Conservation (phyloP, 2,113 vertebrate species). For the Rhinogobius similis region DNA sequence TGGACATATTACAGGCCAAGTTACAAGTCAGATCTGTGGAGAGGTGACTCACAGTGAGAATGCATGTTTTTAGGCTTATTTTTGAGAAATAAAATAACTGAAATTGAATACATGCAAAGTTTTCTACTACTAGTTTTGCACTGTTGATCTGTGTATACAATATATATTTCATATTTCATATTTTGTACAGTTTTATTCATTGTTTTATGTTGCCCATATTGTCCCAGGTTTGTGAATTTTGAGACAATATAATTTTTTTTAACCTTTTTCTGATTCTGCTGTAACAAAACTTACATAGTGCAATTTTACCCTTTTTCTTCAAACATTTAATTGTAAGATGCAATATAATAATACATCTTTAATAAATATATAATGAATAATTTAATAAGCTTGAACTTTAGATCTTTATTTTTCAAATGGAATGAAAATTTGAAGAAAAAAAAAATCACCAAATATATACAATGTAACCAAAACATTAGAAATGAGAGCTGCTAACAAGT, state of each 20-base stretch:
- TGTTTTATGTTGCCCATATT: too few species aligned
- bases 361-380: not conserved
- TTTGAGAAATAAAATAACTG: too few species aligned
- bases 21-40: not conserved
- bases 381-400: not conserved
- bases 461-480: slow-evolving; percentile 13
- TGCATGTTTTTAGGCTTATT: not conserved
- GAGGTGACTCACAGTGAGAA: not conserved
- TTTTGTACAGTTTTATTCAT: too few species aligned
- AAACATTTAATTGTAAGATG: not conserved
- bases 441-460: slow-evolving; percentile 46
- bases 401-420: slow-evolving; percentile 40
- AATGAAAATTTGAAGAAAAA: slow-evolving; percentile 45
- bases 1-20: not conserved
- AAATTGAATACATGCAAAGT: not conserved
- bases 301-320: not conserved
- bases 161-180: too few species aligned
- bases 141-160: too few species aligned
- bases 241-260: too few species aligned
- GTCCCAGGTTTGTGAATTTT: too few species aligned
- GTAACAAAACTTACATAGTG: not conserved
- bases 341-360: not conserved
- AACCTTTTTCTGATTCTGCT: too few species aligned
- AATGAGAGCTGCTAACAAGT: slow-evolving; percentile 1
- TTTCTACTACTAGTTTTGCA: too few species aligned